Conservation (phyloP, 2,888 invertebrate species). For the Drosophila atripex region DNA sequence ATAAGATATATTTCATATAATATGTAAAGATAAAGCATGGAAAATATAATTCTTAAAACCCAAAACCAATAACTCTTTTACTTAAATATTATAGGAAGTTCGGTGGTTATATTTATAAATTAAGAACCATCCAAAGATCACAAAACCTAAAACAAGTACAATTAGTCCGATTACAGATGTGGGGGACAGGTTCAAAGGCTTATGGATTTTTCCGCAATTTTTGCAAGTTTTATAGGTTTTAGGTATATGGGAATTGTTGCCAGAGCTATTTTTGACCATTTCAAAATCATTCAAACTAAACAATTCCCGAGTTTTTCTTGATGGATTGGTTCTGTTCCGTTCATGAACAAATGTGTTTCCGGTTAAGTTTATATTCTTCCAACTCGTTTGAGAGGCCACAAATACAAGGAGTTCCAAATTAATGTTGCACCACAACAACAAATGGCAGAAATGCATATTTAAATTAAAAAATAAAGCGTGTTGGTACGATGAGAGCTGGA, state of each 20-base stretch:
- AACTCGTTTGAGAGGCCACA: background rate
- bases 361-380: background rate
- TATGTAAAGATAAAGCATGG: background rate
- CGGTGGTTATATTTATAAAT: slow-evolving; percentile 8
- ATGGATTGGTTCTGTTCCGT: background rate
- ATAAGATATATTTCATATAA: slow-evolving; percentile 1
- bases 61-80: no score
- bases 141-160: slow-evolving; percentile 8
- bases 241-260: background rate
- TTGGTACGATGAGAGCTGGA: background rate
- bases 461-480: background rate
- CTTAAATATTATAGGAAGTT: slow-evolving; percentile 1
- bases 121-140: slow-evolving; percentile 6
- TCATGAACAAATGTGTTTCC: background rate
- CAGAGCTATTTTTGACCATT: background rate
- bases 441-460: background rate
- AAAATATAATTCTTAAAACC: background rate
- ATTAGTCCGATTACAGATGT: slow-evolving; percentile 11
- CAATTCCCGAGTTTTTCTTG: background rate
- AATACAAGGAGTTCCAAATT: background rate
- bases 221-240: background rate
- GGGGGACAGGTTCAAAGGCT: background rate
- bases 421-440: background rate
- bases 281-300: background rate
- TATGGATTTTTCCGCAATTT: background rate